phyloP scores from a whole-genome alignment of 2,113 vertebrate genomes.

The Phainopepla nitens region DNA sequence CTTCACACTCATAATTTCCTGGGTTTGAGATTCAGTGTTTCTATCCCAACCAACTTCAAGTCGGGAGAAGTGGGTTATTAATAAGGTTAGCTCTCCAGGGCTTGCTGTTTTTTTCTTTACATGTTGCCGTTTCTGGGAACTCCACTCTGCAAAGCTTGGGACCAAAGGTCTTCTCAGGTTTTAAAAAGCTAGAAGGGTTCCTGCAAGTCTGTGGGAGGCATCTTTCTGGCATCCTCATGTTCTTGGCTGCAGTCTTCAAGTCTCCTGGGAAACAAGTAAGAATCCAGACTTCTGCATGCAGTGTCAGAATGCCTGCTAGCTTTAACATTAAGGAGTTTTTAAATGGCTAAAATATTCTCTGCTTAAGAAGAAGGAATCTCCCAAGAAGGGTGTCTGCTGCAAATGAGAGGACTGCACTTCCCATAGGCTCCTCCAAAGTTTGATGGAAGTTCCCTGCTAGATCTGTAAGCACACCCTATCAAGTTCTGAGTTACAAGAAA shows the following conservation, averaged over 20 bases:
- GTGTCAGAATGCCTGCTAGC: background rate
- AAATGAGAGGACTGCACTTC: background rate
- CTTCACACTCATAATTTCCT: slow-evolving; percentile 27
- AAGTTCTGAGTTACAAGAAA: background rate
- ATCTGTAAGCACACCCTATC: background rate
- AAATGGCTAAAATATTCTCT: background rate
- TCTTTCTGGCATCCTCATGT: background rate
- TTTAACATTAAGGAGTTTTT: background rate
- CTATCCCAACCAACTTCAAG: background rate
- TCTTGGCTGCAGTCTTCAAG: background rate
- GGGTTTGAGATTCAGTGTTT: background rate
- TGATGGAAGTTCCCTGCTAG: background rate
- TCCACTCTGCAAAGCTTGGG: background rate
- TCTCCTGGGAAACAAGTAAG: background rate
- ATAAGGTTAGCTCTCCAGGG: slow-evolving; percentile 20
- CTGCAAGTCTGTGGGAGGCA: slow-evolving; percentile 27
- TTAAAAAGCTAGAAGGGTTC: slow-evolving; percentile 26
- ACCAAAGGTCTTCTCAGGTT: slow-evolving; percentile 8
- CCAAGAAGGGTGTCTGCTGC: background rate
- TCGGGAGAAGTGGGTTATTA: background rate
- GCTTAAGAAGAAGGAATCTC: background rate
- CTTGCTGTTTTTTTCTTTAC: background rate
- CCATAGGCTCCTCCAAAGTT: background rate
- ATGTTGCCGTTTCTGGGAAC: slow-evolving; percentile 38
- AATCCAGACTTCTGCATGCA: background rate